Percentiles rank a stretch among this genome's conserved stretches.
These are phyloP conservation scores for Rhinella marina DNA, from an alignment of 2,797 vertebrate species.

Conservation along the genomic window DNA sequence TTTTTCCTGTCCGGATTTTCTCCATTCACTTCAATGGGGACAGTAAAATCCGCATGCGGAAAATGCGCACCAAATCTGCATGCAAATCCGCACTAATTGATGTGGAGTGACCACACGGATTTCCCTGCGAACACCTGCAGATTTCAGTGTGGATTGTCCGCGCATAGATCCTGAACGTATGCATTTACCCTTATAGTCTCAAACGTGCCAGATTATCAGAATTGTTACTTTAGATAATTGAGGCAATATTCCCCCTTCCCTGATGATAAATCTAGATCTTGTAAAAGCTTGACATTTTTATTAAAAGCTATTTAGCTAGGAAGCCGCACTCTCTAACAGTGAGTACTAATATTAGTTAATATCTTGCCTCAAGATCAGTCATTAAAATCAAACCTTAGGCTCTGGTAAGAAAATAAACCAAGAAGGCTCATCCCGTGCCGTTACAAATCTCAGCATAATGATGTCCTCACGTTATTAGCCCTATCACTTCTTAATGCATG, in stretches of 20 bases:
- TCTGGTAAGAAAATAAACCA: background rate
- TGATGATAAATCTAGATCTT: background rate
- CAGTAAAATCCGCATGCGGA: too few species aligned
- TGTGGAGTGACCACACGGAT: too few species aligned
- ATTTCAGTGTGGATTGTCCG: too few species aligned
- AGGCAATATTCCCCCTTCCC: background rate
- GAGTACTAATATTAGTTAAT: conserved; percentile 17
- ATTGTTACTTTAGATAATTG: background rate
- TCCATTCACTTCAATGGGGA: too few species aligned
- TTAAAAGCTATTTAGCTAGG: background rate
- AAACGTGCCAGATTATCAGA: background rate
- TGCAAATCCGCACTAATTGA: too few species aligned
- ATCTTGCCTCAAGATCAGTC: background rate
- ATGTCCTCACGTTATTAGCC: background rate
- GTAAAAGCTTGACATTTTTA: background rate
- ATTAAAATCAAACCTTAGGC: background rate
- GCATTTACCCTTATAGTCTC: too few species aligned
- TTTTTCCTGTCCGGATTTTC: too few species aligned
- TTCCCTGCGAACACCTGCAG: too few species aligned
- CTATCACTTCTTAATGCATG: background rate
- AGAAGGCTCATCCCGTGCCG: background rate
- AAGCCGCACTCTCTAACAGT: background rate
- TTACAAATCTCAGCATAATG: background rate
- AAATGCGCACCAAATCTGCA: too few species aligned
- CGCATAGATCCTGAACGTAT: too few species aligned